Evolutionary conservation across 1,140 invertebrate species (phyloP), one percentile per base, ranked within the genome.

Genomic region (Drosophila willistoni): DNA sequence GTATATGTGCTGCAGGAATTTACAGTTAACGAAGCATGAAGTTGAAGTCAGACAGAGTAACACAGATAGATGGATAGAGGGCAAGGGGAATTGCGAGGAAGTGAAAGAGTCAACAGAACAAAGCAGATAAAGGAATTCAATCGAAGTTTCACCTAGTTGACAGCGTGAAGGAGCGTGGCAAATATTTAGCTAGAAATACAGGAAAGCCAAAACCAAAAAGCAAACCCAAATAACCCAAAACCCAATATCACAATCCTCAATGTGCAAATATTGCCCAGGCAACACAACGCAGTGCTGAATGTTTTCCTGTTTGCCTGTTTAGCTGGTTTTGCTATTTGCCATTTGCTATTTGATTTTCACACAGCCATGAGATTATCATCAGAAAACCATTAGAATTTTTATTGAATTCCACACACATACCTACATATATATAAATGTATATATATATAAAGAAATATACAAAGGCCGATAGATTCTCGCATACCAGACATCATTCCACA

Each of bases 361-460:
- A 84, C 75, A 84, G 85, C 71, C 85, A 89, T 76, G 81, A 81
- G 84, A 89, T 89, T 89, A 89, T 89, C 85, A 89, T 89, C 84
- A 89, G 84, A 89, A 89, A 90, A 71, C 85, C 84, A 89, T 89
- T 89, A 89, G 85, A 89, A 89, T 89, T 89, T 89, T 89, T 89
- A 89, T 89, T 89, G 84, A 89, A 89, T 89, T 89, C 84, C 85
- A 74, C 77, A 87, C 84, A 71, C 84, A 81, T 74, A 65, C 13
- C 36, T 25, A 39, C 33, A 56, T 1, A 63, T 34, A 62, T 25
- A 72, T 34, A 62, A 19, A 72, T 59, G 5, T 19, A 51, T 19
- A 51, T 10, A 51, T 10, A 22, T 7, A 44, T 14, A 51, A 17
- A 47, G 17, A 51, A 51, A 22, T 22, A 12, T 10, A 51, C 17